Conservation (phyloP, 37 sponge, comb jelly and placozoan genomes). For the Agelas oroides region DNA sequence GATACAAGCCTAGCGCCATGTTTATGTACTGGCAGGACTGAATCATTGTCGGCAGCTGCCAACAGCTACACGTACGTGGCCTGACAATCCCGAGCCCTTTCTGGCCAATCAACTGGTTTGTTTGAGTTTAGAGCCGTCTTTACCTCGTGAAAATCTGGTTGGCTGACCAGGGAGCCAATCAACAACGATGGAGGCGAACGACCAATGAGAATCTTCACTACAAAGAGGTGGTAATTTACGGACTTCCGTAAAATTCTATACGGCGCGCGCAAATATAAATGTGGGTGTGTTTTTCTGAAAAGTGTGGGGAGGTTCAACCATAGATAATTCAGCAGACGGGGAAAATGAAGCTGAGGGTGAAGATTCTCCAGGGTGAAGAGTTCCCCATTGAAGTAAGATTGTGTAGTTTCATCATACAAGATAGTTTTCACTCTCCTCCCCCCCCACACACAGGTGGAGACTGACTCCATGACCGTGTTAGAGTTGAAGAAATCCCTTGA, state of each 20-base stretch:
- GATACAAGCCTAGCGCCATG: too few relatives aligned
- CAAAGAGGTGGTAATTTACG: neutral
- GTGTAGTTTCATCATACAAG: neutral
- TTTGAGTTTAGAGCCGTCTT: neutral
- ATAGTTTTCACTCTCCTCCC: too few relatives aligned
- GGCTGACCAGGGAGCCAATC: constrained; percentile 36
- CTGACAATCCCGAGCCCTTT: neutral
- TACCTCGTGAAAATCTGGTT: constrained; percentile 42
- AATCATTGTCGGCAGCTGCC: too few relatives aligned
- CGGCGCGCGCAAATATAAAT: too few relatives aligned
- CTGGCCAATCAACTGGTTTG: neutral
- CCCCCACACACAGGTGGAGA: constrained; percentile 12
- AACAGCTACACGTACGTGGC: neutral
- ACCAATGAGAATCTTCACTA: neutral
- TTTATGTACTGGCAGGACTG: too few relatives aligned
- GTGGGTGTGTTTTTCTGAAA: neutral
- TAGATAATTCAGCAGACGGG: too few relatives aligned
- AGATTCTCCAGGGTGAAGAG: neutral
- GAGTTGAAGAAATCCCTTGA: constrained; percentile 34
- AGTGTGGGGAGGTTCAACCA: neutral
- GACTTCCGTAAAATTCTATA: neutral
- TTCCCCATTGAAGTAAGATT: neutral
- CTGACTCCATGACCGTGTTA: neutral
- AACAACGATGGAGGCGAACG: neutral
- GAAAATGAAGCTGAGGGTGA: neutral